These are phyloP conservation scores for Heliconius congener DNA, from an alignment of 1,140 invertebrate species.

Conservation along the genomic window DNA sequence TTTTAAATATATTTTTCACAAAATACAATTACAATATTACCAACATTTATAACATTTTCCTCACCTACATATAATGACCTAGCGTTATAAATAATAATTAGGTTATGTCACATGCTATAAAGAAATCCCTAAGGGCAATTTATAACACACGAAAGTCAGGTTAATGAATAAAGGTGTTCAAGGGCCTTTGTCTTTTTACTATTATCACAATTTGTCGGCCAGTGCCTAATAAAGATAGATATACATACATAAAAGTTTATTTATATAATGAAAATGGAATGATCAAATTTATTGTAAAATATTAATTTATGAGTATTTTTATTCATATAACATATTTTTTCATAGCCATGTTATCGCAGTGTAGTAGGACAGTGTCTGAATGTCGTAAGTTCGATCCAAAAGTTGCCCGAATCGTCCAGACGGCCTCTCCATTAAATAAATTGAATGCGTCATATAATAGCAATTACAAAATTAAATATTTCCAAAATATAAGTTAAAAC, in stretches of 20 bases:
- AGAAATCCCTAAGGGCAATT: slow-evolving; percentile 24
- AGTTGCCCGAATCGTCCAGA: too few species aligned
- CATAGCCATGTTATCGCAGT: neutral
- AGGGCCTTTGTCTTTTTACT: slow-evolving; percentile 17
- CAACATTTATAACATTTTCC: slow-evolving; percentile 1
- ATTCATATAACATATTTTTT: neutral
- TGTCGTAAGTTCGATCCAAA: too few species aligned
- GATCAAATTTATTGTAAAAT: neutral
- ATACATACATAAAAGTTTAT: neutral
- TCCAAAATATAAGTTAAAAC: neutral
- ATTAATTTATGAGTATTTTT: neutral
- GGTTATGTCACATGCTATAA: slow-evolving; percentile 29
- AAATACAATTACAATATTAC: neutral
- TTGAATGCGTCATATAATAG: neutral
- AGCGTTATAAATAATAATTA: slow-evolving; percentile 27
- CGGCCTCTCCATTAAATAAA: neutral
- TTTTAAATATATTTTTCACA: neutral
- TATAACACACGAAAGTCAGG: slow-evolving; percentile 31
- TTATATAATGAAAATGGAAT: neutral
- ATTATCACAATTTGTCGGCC: slow-evolving; percentile 17
- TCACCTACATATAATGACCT: slow-evolving; percentile 16
- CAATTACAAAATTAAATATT: too few species aligned
- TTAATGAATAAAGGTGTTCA: slow-evolving; percentile 31
- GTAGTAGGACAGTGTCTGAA: too few species aligned
- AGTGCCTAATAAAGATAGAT: neutral